Evolutionary conservation across 1,140 invertebrate species (phyloP), one percentile per base, ranked within the genome.

Genomic region (Papilio polyxenes): DNA sequence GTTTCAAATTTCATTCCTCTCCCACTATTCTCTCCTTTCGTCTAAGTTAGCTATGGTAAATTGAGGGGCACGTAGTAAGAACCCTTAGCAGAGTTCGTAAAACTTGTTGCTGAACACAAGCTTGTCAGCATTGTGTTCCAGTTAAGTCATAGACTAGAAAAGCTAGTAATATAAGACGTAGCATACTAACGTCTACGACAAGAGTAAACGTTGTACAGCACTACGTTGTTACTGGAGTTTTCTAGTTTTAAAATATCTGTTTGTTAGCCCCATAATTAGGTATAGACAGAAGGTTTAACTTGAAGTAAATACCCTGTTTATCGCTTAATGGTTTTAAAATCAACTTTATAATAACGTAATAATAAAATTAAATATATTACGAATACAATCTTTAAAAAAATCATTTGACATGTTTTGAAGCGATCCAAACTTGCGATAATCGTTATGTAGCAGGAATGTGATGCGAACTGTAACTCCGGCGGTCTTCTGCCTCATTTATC

Each of bases 401-500:
- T 40, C 4, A 15, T 15, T 13, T 69, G 6, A 40, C 13, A 72
- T 17, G 11, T 15, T 72, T 37, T 37, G 11, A 37, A 20, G 11
- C 11, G 65, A 72, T 72, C 37, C 13, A 72, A 37, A 15, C 13
- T 40, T 72, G 4, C 31, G 23, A 72, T 72, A 37, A 72, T 72
- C 23, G 4, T 37, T 72, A 72, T 72, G 13, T 72, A 72, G 65
- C 65, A 72, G 8, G 20, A 65, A 72, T 37, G 65, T 72, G 11
- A 72, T 40, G 65, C 17, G 65, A 72, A 72, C 65, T 23, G 65
- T 72, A 40, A 72, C 10, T 72, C 65, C 65, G 37, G 62, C 10
- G 31, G 31, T 37, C 37, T 72, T 72, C 65, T 72, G 31, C 65
- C 31, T 37, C 65, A 72, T 72, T 72, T 72, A 37, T 72, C 65